phyloP scores from a whole-genome alignment of 2,113 vertebrate species.

The Herpetotheres cachinnans region DNA sequence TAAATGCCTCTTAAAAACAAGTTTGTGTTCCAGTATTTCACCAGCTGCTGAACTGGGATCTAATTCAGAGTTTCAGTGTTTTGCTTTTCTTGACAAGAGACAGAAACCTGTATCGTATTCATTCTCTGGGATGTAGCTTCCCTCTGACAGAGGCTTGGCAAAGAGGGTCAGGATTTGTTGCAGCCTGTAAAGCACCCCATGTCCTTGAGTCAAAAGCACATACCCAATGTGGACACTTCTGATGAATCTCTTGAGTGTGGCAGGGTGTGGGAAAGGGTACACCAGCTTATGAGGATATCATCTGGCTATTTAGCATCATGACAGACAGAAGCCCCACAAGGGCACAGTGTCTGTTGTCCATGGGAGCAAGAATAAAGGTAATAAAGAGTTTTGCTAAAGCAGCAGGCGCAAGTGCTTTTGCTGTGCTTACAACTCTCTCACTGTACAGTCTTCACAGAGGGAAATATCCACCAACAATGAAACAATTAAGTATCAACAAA shows the following conservation, averaged over 20 bases:
- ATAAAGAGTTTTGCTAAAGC: neutral
- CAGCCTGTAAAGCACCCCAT: neutral
- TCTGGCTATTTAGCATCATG: neutral
- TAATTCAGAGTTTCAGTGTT: neutral
- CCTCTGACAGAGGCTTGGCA: neutral
- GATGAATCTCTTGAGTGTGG: neutral
- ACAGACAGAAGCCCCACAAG: neutral
- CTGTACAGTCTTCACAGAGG: neutral
- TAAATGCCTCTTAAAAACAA: neutral
- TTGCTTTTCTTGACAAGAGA: neutral
- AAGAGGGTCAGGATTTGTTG: neutral
- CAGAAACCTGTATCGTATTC: neutral
- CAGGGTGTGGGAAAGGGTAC: neutral
- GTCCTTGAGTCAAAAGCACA: neutral
- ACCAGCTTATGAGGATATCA: rapidly evolving
- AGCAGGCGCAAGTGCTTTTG: neutral
- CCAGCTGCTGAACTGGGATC: neutral
- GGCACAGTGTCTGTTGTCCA: neutral
- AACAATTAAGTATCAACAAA: neutral
- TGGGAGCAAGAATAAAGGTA: neutral
- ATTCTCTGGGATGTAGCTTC: neutral
- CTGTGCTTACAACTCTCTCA: neutral
- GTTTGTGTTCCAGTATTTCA: neutral
- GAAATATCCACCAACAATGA: neutral
- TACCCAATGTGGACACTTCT: neutral